These are phyloP conservation scores for Invenusta paracnida DNA, from an alignment of 2,888 invertebrate species.

Conservation along the genomic window DNA sequence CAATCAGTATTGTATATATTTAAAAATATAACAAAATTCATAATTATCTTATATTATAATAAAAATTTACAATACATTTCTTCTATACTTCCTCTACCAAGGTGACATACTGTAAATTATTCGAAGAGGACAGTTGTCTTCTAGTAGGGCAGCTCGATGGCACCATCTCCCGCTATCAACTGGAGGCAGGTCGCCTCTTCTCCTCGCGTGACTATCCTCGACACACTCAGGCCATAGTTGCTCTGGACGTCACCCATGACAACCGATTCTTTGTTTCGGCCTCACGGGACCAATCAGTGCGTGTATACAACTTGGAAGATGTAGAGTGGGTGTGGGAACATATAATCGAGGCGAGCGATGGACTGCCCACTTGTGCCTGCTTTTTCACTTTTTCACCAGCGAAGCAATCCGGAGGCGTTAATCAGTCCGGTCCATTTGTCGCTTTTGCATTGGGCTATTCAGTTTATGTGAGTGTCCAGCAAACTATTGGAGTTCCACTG, in stretches of 20 bases:
- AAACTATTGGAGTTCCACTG: too few relatives aligned
- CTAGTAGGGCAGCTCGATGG: neutral
- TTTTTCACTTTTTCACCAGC: neutral
- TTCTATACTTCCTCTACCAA: too few relatives aligned
- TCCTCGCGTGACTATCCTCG: neutral
- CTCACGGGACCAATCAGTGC: neutral
- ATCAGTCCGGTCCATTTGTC: too few relatives aligned
- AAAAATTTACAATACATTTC: too few relatives aligned
- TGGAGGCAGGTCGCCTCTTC: neutral
- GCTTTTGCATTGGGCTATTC: too few relatives aligned
- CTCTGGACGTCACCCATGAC: neutral
- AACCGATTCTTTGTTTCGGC: neutral
- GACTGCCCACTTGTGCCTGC: neutral
- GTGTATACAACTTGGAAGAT: neutral
- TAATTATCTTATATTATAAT: too few relatives aligned
- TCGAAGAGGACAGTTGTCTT: too few relatives aligned
- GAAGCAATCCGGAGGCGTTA: too few relatives aligned
- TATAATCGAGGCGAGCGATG: neutral
- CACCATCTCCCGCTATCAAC: neutral
- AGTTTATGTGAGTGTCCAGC: too few relatives aligned
- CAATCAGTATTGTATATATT: too few relatives aligned
- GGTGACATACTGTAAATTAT: too few relatives aligned
- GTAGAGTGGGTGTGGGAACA: neutral
- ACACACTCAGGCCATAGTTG: neutral
- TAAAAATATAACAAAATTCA: too few relatives aligned